Base-by-base conservation (phyloP, 1,140 invertebrate species). In the Diorhabda sublineata region DNA sequence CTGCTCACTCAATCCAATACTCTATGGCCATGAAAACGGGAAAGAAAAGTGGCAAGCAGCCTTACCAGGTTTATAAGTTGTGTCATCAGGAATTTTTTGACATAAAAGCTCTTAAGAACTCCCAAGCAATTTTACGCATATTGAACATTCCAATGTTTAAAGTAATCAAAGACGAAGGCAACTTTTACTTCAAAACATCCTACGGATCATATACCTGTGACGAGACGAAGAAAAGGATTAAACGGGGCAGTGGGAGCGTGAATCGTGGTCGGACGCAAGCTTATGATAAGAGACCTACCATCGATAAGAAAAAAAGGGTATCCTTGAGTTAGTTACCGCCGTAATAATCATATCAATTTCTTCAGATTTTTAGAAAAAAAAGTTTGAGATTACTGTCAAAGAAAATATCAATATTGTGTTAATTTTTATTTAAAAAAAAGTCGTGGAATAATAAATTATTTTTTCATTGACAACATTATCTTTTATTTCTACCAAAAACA, bases 1-100 rank as follows among this genome's bases (percentile, higher is more conserved):
- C 69, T 61, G 76, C 78, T 56, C 81, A 82, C 67, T 77, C 76
- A 5, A 58, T 78, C 0, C 75, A 58, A 58, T 63, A 11, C 9
- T 41, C 26, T 4, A 45, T 9, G 11, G n/a, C 77, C 61, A 78
- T 76, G 57, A 58, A 71, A 66, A 67, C 69, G 6, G 70, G 75
- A 63, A 77, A 77, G 62, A 57, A 79, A 77, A 73, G 73, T 57
- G 71, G 75, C 57, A 64, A 71, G 5, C 76, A 26, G 26, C 26
- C 69, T 57, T 71, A 72, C 42, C 75, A 62, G 61, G 75, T 79
- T 44, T 73, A 67, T 67, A 73, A 78, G 56, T 44, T 78, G 42
- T 42, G 64, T 57, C 26, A 67, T 58, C 66, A 58, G 52, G 66
- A 75, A 67, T 73, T 77, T 60, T 58, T 66, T 57, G 70, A 74